Evolutionary conservation across 2,888 invertebrate species (phyloP).

Genomic region (Ferdinandea cuprea): DNA sequence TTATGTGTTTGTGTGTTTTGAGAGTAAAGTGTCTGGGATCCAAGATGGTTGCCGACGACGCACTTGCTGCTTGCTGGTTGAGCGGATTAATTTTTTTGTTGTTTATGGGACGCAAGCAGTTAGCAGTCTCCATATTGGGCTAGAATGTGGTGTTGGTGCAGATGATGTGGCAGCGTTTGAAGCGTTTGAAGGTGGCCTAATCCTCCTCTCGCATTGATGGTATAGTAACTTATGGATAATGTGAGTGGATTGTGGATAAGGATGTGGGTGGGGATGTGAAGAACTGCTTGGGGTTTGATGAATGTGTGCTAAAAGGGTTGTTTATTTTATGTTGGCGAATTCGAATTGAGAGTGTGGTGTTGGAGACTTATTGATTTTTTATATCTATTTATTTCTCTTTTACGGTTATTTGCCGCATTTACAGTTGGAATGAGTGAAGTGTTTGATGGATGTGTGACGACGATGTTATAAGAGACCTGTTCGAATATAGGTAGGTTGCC

Average conservation of each 20-base stretch:
- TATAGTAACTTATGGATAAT: not conserved
- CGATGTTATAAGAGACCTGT: not conserved
- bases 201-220: constrained; percentile 21
- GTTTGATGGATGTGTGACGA: not conserved
- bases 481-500: not conserved
- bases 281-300: constrained; percentile 40
- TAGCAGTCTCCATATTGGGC: constrained; percentile 52
- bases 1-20: constrained; percentile 3
- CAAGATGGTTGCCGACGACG: constrained; percentile 72
- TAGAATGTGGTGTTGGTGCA: constrained; percentile 51
- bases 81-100: constrained; percentile 58
- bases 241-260: constrained; percentile 8
- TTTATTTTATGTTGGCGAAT: constrained; percentile 11
- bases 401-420: constrained; percentile 8
- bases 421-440: constrained; percentile 21
- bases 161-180: constrained; percentile 56
- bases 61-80: constrained; percentile 39
- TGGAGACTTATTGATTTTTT: constrained; percentile 55
- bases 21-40: constrained; percentile 51
- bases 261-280: constrained; percentile 12
- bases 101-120: constrained; percentile 63
- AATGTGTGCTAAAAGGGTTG: constrained; percentile 59
- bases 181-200: constrained; percentile 43
- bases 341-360: constrained; percentile 8
- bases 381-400: not conserved